Conservation (phyloP, 2,797 vertebrate species). For the Pipistrellus pipistrellus region DNA sequence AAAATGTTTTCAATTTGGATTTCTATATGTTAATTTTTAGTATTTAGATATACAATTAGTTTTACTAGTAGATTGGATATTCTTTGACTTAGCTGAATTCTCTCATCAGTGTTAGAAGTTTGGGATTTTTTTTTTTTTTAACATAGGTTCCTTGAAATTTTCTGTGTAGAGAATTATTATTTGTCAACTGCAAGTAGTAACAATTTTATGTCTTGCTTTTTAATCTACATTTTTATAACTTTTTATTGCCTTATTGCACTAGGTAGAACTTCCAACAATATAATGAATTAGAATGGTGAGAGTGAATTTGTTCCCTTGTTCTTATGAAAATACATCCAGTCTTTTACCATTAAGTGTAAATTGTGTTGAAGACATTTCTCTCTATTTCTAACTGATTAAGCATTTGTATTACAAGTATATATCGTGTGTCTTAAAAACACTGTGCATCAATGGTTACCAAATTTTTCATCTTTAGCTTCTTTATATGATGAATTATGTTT, state of each 20-base stretch:
- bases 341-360: neutral
- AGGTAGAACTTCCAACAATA: neutral
- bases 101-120: neutral
- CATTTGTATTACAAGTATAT: neutral
- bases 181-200: neutral
- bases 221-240: neutral
- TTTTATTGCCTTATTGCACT: neutral
- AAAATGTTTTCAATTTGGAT: neutral
- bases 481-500: neutral
- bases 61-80: neutral
- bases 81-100: neutral
- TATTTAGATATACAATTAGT: neutral
- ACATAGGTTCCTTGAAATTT: neutral
- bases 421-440: neutral
- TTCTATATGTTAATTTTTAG: neutral
- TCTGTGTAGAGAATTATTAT: neutral
- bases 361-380: neutral
- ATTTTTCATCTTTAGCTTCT: neutral
- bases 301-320: neutral
- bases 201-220: neutral
- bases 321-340: neutral
- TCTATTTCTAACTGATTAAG: neutral
- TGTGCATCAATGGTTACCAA: neutral
- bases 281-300: neutral
- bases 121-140: neutral